Conservation (phyloP, 2,888 invertebrate genomes). For the Perizoma affinitatum region DNA sequence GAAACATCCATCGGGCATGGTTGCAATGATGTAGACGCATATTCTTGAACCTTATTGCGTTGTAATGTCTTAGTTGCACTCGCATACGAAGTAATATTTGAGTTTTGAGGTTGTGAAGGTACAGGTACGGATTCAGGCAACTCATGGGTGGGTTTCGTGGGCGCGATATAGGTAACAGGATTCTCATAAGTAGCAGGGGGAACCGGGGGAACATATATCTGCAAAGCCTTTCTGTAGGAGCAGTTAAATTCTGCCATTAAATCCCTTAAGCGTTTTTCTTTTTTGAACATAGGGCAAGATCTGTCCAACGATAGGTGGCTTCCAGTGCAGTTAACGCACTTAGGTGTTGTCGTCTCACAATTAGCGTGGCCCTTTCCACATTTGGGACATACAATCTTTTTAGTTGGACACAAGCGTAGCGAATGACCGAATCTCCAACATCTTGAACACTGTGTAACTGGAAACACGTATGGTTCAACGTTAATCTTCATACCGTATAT, state of each 20-base stretch:
- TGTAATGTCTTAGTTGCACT: too few relatives aligned
- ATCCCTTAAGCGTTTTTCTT: conserved; percentile 33
- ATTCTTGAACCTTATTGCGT: too few relatives aligned
- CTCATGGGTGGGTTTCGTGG: too few relatives aligned
- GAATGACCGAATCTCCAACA: conserved; percentile 34
- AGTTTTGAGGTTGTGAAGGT: too few relatives aligned
- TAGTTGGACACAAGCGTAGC: conserved; percentile 12
- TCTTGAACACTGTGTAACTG: conserved; percentile 31
- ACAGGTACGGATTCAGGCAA: too few relatives aligned
- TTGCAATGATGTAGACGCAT: too few relatives aligned
- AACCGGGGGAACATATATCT: neutral
- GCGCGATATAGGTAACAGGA: too few relatives aligned
- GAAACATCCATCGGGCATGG: too few relatives aligned
- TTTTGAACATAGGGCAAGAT: conserved; percentile 16
- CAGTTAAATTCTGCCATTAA: conserved; percentile 31
- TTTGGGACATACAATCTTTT: conserved; percentile 25
- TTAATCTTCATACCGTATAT: conserved; percentile 9
- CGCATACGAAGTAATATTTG: too few relatives aligned
- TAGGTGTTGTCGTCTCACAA: conserved; percentile 28
- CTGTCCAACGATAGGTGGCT: conserved; percentile 36
- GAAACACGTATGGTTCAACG: conserved; percentile 32
- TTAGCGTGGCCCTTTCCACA: conserved; percentile 32
- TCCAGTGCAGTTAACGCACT: conserved; percentile 1
- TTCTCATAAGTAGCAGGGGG: neutral
- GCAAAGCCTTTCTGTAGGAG: conserved; percentile 6